Evolutionary conservation across 1,140 invertebrate species (phyloP).

Genomic region (Halesus radiatus): DNA sequence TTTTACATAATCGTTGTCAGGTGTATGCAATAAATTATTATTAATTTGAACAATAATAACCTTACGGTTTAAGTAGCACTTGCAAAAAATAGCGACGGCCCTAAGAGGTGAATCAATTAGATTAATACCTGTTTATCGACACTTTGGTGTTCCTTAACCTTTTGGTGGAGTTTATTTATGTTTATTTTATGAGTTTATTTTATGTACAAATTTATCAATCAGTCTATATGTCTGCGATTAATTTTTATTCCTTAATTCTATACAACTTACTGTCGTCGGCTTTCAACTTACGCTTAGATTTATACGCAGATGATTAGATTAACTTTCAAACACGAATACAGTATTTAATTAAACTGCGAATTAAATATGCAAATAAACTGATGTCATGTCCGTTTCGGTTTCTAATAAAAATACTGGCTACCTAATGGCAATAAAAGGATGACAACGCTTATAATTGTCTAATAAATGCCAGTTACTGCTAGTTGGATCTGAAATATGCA

Average conservation of each 20-base stretch:
- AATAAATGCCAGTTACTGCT: conserved; percentile 19
- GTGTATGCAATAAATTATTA: neutral
- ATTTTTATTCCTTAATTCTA: conserved; percentile 7
- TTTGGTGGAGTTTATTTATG: too few relatives aligned
- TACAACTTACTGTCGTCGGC: too few relatives aligned
- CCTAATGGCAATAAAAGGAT: conserved; percentile 1
- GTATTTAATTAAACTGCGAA: conserved; percentile 1
- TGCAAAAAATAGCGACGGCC: neutral
- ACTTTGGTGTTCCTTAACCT: neutral
- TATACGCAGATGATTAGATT: too few relatives aligned
- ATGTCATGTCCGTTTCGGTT: neutral
- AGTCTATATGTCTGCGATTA: neutral
- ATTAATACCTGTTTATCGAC: neutral
- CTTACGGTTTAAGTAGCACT: neutral
- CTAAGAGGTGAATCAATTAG: neutral
- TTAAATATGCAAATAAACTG: too few relatives aligned
- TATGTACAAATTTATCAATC: conserved; percentile 1
- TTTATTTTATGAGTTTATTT: too few relatives aligned
- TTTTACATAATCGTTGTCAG: conserved; percentile 7
- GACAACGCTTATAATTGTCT: neutral
- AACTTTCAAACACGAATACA: neutral
- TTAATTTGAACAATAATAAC: neutral
- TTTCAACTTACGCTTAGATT: neutral
- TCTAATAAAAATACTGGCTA: neutral
- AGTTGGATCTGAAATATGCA: neutral